These are phyloP conservation scores for Watersipora subatra DNA, from an alignment of 1,140 invertebrate species.

Conservation along the genomic window DNA sequence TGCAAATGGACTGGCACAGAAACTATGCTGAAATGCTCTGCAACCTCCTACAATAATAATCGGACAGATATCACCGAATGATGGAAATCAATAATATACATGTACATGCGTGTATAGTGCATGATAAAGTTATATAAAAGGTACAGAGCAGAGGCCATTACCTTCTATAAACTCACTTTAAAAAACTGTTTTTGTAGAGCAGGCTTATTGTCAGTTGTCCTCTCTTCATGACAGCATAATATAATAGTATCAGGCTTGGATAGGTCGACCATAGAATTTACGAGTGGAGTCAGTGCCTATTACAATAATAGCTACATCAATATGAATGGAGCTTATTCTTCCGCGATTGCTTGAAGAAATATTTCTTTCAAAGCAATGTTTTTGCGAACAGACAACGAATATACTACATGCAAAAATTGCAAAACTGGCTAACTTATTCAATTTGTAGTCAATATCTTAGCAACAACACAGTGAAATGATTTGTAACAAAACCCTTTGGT, in stretches of 20 bases:
- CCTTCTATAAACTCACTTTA: slow-evolving; percentile 15
- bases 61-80: background rate
- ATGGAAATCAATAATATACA: background rate
- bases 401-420: background rate
- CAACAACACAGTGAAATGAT: background rate
- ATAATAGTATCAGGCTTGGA: slow-evolving; percentile 17
- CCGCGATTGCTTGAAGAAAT: no score
- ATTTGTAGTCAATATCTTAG: no score
- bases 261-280: slow-evolving; percentile 19
- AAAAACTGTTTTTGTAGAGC: slow-evolving; percentile 26
- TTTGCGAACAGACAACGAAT: background rate
- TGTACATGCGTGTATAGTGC: background rate
- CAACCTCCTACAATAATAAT: slow-evolving; percentile 19
- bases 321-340: background rate
- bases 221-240: slow-evolving; percentile 32
- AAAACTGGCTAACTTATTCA: background rate
- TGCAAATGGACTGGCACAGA: background rate
- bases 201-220: slow-evolving; percentile 28
- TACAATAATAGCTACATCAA: slow-evolving; percentile 8
- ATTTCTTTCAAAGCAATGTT: background rate
- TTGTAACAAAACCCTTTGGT: background rate
- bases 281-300: slow-evolving; percentile 27
- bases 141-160: background rate
- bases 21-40: slow-evolving; percentile 17
- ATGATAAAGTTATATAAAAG: background rate